Evolutionary conservation across 2,797 vertebrate species (phyloP).

Genomic region (Pteropus rufus): DNA sequence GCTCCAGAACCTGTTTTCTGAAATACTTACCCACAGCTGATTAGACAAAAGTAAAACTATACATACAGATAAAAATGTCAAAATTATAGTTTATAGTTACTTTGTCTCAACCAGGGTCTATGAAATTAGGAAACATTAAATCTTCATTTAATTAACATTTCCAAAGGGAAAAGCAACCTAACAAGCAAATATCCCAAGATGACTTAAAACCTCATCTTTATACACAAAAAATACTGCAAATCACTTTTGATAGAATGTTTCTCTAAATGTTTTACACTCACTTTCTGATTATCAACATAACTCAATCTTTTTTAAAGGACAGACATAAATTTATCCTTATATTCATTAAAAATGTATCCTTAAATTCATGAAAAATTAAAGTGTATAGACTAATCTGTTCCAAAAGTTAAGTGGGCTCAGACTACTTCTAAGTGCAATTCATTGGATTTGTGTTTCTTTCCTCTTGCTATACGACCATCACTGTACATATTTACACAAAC

Average conservation of each 20-base stretch:
- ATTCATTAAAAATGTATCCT: not conserved
- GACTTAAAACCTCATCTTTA: constrained; percentile 4
- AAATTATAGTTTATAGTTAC: not conserved
- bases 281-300: not conserved
- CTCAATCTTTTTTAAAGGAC: not conserved
- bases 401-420: not conserved
- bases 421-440: not conserved
- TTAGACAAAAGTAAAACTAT: not conserved
- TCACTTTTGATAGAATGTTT: not conserved
- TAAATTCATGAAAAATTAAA: not conserved
- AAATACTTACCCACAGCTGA: not conserved
- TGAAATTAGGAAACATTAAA: constrained; percentile 15
- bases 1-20: not conserved
- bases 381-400: not conserved
- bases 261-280: not conserved
- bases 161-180: constrained; percentile 14
- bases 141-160: not conserved
- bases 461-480: not conserved
- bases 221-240: not conserved
- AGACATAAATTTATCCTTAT: not conserved
- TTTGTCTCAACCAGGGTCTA: not conserved
- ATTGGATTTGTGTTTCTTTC: not conserved
- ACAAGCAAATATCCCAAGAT: not conserved
- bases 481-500: not conserved
- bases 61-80: not conserved